These are phyloP conservation scores for Alloscopus bannaensis DNA, from an alignment of 2,888 invertebrate species.

Conservation along the genomic window DNA sequence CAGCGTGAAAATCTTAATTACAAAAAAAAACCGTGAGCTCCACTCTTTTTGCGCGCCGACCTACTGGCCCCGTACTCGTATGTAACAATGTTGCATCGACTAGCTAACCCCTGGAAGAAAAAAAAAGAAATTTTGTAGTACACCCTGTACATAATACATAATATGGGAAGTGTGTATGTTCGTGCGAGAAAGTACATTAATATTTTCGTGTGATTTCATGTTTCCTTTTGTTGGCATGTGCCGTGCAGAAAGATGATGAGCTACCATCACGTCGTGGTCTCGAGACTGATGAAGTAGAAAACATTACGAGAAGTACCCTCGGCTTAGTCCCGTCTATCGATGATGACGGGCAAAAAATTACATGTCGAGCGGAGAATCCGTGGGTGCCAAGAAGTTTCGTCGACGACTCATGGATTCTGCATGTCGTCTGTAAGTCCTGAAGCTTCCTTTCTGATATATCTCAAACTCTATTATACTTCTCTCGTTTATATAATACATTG, in stretches of 20 bases:
- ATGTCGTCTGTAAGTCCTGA: constrained; percentile 88
- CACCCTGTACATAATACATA: neutral
- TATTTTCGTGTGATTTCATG: constrained; percentile 4
- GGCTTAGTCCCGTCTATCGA: constrained; percentile 92
- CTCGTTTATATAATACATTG: too few species aligned
- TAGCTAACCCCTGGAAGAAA: neutral
- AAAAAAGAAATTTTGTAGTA: neutral
- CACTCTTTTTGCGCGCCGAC: neutral
- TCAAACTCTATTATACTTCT: too few species aligned
- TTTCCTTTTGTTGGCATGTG: constrained; percentile 38
- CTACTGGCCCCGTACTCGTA: neutral
- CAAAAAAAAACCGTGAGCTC: too few species aligned
- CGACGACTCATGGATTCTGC: constrained; percentile 91
- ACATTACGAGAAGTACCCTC: constrained; percentile 89
- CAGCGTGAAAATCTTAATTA: too few species aligned
- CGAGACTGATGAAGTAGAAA: constrained; percentile 77
- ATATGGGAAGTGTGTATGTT: neutral
- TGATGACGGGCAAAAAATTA: constrained; percentile 92
- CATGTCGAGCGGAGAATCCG: constrained; percentile 93
- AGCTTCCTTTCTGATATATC: constrained; percentile 1
- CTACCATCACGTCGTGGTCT: constrained; percentile 43
- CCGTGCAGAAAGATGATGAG: constrained; percentile 44
- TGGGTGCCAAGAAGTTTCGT: constrained; percentile 88
- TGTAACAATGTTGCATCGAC: neutral
- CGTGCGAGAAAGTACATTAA: constrained; percentile 1